Evolutionary conservation across 2,888 invertebrate species (phyloP), one percentile per base, ranked within the genome.

Genomic region (Drosophila affinis): DNA sequence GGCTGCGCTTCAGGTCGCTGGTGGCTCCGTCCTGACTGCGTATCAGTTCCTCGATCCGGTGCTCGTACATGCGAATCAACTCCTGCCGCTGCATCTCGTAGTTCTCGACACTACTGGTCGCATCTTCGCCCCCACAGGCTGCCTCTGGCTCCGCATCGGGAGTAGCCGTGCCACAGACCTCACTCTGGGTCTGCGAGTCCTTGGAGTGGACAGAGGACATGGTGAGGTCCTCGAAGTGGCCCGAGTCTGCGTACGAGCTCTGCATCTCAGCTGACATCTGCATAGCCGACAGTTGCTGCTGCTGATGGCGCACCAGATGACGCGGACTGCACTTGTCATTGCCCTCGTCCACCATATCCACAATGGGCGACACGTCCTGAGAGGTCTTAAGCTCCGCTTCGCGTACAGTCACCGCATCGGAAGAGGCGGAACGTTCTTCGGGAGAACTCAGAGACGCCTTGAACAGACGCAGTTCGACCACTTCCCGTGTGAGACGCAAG

Each of bases 221-320:
- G 18, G 95, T 95, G 81, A 95, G 93, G 92, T 97, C 97, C 91
- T 97, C 97, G 92, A 96, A 97, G 92, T 97, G 96, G 49, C 97
- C 97, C 9, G 97, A 97, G 92, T 97, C 97, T 62, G 96, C 95
- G 88, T 96, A 95, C 32, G 97, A 97, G 76, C 95, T 95, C 83
- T 95, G 95, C 93, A 96, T 94, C 90, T 96, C 96, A 0, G 91
- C 85, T 3, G 90, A 85, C 69, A 88, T 84, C 61, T 87, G 89
- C 78, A 81, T 76, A n/a, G 73, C 75, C 62, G 72, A 70, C 62
- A 77, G 34, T 7, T 81, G 71, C 9, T 79, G 83, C n/a, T 75
- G 83, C 27, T 73, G 78, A 27, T 79, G 87, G 0, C 77, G 74
- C 6, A 78, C 81, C 72, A 89, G 77, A 67, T 91, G 92, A 55